These are phyloP conservation scores for Hymenochirus boettgeri DNA, from an alignment of 2,113 vertebrate species.

Conservation along the genomic window DNA sequence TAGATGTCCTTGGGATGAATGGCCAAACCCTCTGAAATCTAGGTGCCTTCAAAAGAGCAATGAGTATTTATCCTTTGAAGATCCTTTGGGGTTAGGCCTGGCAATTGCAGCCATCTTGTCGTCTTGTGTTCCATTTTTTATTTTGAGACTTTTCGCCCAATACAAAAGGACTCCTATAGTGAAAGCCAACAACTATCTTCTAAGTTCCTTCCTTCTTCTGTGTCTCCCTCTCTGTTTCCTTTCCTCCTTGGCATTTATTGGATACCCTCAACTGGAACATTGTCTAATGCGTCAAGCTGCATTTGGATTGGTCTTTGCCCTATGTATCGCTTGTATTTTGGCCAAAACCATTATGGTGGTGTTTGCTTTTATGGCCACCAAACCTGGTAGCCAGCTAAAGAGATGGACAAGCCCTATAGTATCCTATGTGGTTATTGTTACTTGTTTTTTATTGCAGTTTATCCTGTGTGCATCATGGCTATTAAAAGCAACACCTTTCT, in stretches of 20 bases:
- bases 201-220: slow-evolving; percentile 29
- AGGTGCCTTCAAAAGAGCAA: slow-evolving; percentile 23
- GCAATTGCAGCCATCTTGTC: background rate
- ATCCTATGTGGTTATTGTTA: slow-evolving; percentile 24
- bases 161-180: slow-evolving; percentile 21
- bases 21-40: slow-evolving; percentile 25
- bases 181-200: slow-evolving; percentile 28
- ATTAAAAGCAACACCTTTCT: slow-evolving; percentile 24
- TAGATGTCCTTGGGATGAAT: slow-evolving; percentile 24
- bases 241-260: slow-evolving; percentile 27
- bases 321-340: slow-evolving; percentile 15
- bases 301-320: slow-evolving; percentile 26
- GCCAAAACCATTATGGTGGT: slow-evolving; percentile 24
- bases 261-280: background rate
- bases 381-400: slow-evolving; percentile 13
- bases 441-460: slow-evolving; percentile 22
- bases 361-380: slow-evolving; percentile 31
- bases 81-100: slow-evolving; percentile 9
- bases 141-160: slow-evolving; percentile 10
- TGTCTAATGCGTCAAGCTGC: slow-evolving; percentile 11
- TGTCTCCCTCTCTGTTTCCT: slow-evolving; percentile 35
- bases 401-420: slow-evolving; percentile 28
- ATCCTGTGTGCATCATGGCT: slow-evolving; percentile 31
- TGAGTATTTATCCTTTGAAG: slow-evolving; percentile 25
- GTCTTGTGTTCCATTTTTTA: background rate